Base-by-base conservation (phyloP, 1,140 invertebrate species). In the Orussus abietinus region DNA sequence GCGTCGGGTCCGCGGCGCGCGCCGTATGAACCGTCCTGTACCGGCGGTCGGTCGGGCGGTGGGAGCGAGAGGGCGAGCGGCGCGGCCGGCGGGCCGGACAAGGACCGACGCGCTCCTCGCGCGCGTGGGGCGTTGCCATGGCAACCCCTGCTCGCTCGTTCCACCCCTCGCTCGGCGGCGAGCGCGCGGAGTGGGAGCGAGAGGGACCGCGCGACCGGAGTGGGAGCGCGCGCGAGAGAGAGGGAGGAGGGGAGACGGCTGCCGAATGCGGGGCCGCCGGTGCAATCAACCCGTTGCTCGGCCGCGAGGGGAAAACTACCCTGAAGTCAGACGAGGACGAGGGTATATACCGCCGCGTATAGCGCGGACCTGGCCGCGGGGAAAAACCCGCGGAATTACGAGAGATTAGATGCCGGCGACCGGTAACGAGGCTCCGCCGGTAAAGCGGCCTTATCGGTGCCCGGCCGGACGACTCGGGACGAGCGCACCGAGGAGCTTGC, bases 121-220 rank as follows among this genome's bases (percentile, higher is more conserved):
- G n/a, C n/a, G 62, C 58, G 63, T 67, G 62, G 70, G 70, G 67
- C 64, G 70, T 70, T 71, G 66, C 66, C 56, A 72, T 69, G 69
- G 65, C 51, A 65, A 72, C 67, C 55, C 64, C 64, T 63, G 53
- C 60, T 47, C 18, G 34, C 21, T 61, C 56, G 52, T 64, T 60
- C 56, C 54, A 62, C 50, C 64, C 59, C 56, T 57, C 47, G 51
- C 40, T 55, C 42, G 43, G 9, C 9, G 9, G 34, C 20, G 34
- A 9, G 34, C 12, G 34, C 12, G 34, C 25, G 31, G 40, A 36
- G 45, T 13, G 49, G 53, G 28, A 34, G 25, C 35, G 42, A 44
- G 47, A 38, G 45, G 21, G 38, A 47, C 25, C 22, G 35, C 17
- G 38, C 36, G 40, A n/a, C n/a, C n/a, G n/a, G n/a, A 36, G 33